phyloP scores from a whole-genome alignment of 2,888 invertebrate species.

The Germaria angustata region DNA sequence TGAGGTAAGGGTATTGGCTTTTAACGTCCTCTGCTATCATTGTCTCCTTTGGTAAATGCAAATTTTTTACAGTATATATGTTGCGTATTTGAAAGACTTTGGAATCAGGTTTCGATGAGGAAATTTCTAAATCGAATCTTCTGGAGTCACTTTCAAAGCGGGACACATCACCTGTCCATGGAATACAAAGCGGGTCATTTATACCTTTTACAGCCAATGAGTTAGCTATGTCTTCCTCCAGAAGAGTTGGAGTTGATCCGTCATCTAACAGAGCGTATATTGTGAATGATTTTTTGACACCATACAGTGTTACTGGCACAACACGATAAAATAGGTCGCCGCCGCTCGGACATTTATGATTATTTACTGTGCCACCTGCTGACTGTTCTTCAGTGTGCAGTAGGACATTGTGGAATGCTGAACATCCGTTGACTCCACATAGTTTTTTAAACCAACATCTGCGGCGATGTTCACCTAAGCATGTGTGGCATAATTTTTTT shows the following conservation, averaged over 20 bases:
- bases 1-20: neutral
- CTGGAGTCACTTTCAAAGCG: slow-evolving; percentile 6
- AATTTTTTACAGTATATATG: too few species aligned
- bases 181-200: slow-evolving; percentile 21
- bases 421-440: slow-evolving; percentile 40
- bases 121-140: neutral
- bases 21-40: neutral
- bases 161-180: slow-evolving; percentile 40
- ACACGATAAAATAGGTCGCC: slow-evolving; percentile 21
- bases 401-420: neutral
- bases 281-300: slow-evolving; percentile 5
- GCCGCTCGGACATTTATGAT: neutral
- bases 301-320: slow-evolving; percentile 26
- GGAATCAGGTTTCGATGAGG: neutral
- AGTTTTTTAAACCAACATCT: slow-evolving; percentile 9
- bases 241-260: slow-evolving; percentile 24
- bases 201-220: slow-evolving; percentile 8
- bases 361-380: neutral
- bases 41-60: slow-evolving; percentile 23
- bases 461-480: slow-evolving; percentile 4
- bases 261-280: slow-evolving; percentile 40
- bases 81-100: slow-evolving; percentile 10
- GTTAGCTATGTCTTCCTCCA: slow-evolving; percentile 36
- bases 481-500: slow-evolving; percentile 21
- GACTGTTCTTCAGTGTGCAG: slow-evolving; percentile 22